Percentiles rank a stretch among this genome's conserved stretches.
Evolutionary conservation across 2,888 invertebrate genomes (phyloP).

Genomic region (Odontomyia ornata): DNA sequence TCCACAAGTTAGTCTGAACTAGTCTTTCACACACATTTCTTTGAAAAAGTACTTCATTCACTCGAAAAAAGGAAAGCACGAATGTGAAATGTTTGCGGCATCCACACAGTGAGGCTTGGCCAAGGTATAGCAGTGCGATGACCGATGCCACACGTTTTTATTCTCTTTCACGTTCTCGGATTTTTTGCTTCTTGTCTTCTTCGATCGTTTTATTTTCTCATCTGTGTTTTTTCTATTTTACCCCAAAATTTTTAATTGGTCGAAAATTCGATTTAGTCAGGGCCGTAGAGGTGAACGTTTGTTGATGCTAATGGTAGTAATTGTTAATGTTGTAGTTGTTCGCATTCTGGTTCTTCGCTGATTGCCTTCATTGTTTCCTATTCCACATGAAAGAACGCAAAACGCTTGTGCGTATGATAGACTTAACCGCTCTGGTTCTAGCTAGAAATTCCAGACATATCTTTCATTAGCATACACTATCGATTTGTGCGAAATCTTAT

Average conservation of each 20-base stretch:
- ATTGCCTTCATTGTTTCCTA: background rate
- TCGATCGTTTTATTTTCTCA: conserved; percentile 16
- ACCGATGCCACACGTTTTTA: conserved; percentile 25
- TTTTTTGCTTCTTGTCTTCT: conserved; percentile 6
- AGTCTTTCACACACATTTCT: background rate
- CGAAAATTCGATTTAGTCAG: conserved; percentile 19
- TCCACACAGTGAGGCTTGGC: background rate
- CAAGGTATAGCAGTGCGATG: conserved; percentile 24
- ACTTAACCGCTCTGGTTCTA: background rate
- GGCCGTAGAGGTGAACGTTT: background rate
- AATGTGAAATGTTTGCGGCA: conserved; percentile 34
- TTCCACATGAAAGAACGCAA: background rate
- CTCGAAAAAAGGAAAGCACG: conserved; percentile 21
- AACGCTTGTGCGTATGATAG: background rate
- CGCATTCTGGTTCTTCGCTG: background rate
- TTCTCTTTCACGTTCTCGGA: background rate
- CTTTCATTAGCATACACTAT: background rate
- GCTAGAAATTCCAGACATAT: conserved; percentile 3
- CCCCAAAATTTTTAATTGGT: conserved; percentile 33
- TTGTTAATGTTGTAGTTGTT: background rate
- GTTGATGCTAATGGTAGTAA: conserved; percentile 3
- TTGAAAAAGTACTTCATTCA: conserved; percentile 1
- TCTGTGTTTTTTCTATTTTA: conserved; percentile 21
- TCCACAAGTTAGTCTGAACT: background rate
- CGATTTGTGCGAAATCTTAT: conserved; percentile 9